These are phyloP conservation scores for Mellivora capensis DNA, from an alignment of 2,113 vertebrate genomes.

Conservation along the genomic window DNA sequence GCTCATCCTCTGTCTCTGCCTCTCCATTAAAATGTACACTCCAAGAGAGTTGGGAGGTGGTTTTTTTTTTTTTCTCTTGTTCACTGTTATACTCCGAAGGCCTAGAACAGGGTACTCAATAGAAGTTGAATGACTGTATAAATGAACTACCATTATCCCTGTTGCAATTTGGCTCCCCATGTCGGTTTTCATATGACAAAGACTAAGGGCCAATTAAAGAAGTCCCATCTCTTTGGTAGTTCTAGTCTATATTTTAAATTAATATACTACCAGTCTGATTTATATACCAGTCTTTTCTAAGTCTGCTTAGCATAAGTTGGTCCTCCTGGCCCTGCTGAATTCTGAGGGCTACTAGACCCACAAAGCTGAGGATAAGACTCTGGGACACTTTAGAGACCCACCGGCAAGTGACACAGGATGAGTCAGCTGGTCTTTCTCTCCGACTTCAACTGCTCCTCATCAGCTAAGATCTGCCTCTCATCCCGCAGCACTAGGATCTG, in stretches of 20 bases:
- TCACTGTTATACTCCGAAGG: not conserved
- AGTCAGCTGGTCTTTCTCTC: not conserved
- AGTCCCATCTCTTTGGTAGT: not conserved
- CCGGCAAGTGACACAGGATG: rapidly evolving
- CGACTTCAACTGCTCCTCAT: not conserved
- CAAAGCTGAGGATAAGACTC: not conserved
- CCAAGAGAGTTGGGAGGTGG: not conserved
- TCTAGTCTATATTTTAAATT: not conserved
- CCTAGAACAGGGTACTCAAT: not conserved
- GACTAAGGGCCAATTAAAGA: not conserved
- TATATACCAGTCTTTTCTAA: not conserved
- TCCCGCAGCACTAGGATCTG: not conserved
- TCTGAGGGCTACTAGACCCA: not conserved
- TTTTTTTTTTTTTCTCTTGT: not conserved
- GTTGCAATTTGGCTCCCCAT: not conserved
- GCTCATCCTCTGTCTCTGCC: not conserved
- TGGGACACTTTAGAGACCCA: not conserved
- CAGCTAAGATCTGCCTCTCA: not conserved
- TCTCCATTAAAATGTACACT: not conserved
- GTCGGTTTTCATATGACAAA: not conserved
- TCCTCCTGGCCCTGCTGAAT: not conserved
- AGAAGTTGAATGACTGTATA: not conserved
- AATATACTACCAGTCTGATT: not conserved
- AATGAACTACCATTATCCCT: not conserved
- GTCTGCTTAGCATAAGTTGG: not conserved